A percentile compares a stretch with the other conserved stretches of the same genome.
Conservation (phyloP, 2,888 invertebrate species). For the Mylabris sibirica region DNA sequence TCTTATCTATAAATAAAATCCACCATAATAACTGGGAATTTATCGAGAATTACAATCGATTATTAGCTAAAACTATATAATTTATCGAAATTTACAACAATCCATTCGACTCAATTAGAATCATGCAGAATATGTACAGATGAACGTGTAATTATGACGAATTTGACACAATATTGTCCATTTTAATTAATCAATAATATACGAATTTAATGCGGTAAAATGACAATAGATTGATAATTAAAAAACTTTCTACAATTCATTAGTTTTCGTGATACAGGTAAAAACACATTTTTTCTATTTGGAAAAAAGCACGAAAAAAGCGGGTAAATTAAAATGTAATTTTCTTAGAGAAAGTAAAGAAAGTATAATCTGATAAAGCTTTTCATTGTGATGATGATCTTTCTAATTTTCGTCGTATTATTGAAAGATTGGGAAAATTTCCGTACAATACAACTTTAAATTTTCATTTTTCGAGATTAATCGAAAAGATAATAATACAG, state of each 20-base stretch:
- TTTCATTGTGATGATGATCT: background rate
- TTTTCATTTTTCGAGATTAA: too few relatives aligned
- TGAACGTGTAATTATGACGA: too few relatives aligned
- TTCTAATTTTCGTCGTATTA: background rate
- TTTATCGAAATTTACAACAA: too few relatives aligned
- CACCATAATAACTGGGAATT: background rate
- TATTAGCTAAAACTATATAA: background rate
- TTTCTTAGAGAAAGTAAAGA: slow-evolving; percentile 8
- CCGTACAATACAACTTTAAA: too few relatives aligned
- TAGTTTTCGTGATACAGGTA: background rate
- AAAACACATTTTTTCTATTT: too few relatives aligned
- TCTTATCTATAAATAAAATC: background rate
- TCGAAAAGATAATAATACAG: too few relatives aligned
- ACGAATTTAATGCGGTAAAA: background rate
- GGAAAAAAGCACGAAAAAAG: background rate
- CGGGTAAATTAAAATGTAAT: background rate
- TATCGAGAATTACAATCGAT: background rate
- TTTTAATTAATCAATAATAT: background rate
- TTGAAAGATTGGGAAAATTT: background rate
- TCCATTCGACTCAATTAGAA: too few relatives aligned
- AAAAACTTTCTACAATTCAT: background rate
- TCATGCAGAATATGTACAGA: too few relatives aligned
- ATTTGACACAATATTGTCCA: too few relatives aligned
- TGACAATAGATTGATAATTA: background rate
- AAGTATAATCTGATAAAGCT: background rate